A percentile compares a stretch with the other conserved stretches of the same genome.
phyloP scores from a whole-genome alignment of 2,888 invertebrate genomes.

The Drosophila lutescens region DNA sequence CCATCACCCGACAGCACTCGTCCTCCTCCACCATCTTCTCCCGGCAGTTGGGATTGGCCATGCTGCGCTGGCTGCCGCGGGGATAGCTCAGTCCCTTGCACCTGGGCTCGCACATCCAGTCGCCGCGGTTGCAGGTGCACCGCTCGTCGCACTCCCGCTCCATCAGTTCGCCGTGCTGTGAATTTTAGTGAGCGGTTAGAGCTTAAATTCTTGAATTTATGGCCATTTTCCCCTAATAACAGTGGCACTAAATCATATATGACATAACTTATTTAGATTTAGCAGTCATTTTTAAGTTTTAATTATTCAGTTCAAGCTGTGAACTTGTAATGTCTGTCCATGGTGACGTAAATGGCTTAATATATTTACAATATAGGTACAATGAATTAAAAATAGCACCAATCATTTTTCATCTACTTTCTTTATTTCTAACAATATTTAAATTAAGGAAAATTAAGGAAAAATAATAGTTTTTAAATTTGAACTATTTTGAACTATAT shows the following conservation, averaged over 20 bases:
- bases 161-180: slow-evolving; percentile 88
- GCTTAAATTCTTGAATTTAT: neutral
- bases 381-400: no score
- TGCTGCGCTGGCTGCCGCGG: slow-evolving; percentile 86
- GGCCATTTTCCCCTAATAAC: neutral
- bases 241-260: neutral
- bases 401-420: no score
- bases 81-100: slow-evolving; percentile 90
- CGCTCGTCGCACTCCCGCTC: slow-evolving; percentile 91
- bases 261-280: no score
- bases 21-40: slow-evolving; percentile 89
- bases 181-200: neutral
- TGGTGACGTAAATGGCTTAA: no score
- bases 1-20: slow-evolving; percentile 89
- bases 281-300: no score
- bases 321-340: no score
- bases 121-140: slow-evolving; percentile 90
- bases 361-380: no score
- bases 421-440: no score
- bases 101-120: slow-evolving; percentile 89
- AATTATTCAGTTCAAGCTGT: no score
- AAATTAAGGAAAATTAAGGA: no score
- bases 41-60: slow-evolving; percentile 89
- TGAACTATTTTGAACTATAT: no score
- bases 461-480: no score